Conservation (phyloP, 2,113 vertebrate genomes). For the Caloenas nicobarica region DNA sequence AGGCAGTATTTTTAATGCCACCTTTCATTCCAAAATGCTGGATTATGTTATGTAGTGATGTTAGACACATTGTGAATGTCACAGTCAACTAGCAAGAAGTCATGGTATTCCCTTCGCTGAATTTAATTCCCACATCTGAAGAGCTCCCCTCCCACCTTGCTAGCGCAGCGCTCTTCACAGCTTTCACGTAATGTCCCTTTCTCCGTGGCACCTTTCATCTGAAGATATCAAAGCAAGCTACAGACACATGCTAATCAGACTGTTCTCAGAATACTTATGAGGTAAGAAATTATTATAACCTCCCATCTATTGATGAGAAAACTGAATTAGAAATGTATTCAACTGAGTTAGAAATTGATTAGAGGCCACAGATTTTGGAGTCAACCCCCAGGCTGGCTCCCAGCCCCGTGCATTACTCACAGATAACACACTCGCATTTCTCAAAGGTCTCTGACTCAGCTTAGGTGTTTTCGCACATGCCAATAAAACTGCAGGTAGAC, state of each 20-base stretch:
- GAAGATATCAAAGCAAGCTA: background rate
- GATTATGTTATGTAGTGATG: background rate
- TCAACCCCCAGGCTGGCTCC: background rate
- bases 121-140: background rate
- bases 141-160: background rate
- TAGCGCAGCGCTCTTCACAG: background rate
- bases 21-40: background rate
- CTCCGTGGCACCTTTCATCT: conserved; percentile 6
- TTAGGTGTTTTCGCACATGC: background rate
- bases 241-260: background rate
- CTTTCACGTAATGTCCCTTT: background rate
- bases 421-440: rapidly evolving
- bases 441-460: background rate
- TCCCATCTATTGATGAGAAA: conserved; percentile 5
- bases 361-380: background rate
- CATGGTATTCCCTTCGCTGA: background rate
- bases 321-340: background rate
- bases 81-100: background rate
- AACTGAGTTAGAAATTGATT: background rate
- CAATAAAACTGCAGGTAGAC: background rate
- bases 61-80: background rate
- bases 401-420: background rate
- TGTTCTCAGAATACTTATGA: background rate
- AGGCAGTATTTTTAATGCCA: background rate
- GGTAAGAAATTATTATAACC: background rate